Base-by-base conservation (phyloP, 2,888 invertebrate genomes). In the Drosophila formosana region DNA sequence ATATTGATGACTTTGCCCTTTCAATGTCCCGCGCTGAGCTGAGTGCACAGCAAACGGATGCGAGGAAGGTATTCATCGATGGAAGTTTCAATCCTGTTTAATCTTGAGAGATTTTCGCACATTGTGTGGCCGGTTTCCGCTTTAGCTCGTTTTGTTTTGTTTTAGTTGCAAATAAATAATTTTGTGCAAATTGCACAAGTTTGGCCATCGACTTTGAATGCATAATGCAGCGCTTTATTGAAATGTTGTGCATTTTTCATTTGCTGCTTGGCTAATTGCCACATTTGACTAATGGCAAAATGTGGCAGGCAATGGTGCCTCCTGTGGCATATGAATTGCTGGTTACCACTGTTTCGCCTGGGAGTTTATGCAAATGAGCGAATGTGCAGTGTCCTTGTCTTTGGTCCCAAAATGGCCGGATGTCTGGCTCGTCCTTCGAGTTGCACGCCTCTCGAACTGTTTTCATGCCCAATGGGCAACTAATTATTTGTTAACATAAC, bases 401-500 rank as follows among this genome's bases (percentile, higher is more conserved):
- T 62, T 57, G 32, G 57, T 51, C 57, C 45, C 32, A 30, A 47
- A 83, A 78, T 78, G 78, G 71, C 65, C 66, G 60, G 58, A 39
- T 58, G 66, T 57, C 51, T 46, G 52, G 52, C 63, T 57, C 49
- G 67, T 71, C 70, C 71, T 78, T 66, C 28, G 52, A 58, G 68
- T 53, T 63, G 18, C 18, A 72, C 74, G 74, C 69, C 80, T 63
- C 67, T 58, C 39, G n/a, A 50, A 69, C 75, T 56, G 72, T 55
- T 62, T 71, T 73, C 78, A 73, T 65, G 88, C 88, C 89, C 89
- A 64, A 60, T 87, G 88, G 85, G 82, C 80, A 84, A 89, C 89
- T 85, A 85, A 85, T 89, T 89, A 85, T 85, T 89, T 89, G 89
- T 85, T 89, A 89, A 89, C 88, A 89, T 89, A 89, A 89, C 88